Base-by-base conservation (phyloP, 2,797 vertebrate genomes). In the Chaetodon trifasciatus region DNA sequence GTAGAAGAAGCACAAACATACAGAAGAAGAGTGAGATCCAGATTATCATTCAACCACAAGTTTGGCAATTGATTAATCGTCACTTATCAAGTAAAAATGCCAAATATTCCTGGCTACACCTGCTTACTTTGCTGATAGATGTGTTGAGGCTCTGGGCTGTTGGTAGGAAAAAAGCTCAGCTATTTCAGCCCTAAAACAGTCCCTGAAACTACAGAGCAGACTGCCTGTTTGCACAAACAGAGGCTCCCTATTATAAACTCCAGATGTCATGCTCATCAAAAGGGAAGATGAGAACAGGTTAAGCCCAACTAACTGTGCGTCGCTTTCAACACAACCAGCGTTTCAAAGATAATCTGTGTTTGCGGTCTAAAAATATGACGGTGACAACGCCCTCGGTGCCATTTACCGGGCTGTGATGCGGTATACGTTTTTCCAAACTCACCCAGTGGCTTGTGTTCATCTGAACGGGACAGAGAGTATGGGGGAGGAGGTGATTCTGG, bases 401-500 rank as follows among this genome's bases (percentile, higher is more conserved):
- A 78, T 74, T 83, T 71, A 47, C 71, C 72, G 74, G 57, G 79
- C 83, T 74, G 68, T 58, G 61, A 66, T 79, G 74, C 65, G 61
- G 70, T 37, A 1, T 11, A 7, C 1, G 1, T 71, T 69, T 80
- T 76, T 52, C 21, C 66, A 84, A 71, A 96, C 97, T 96, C 94
- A 98, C 97, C 97, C 95, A 97, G 95, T 96, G 96, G 95, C 96
- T 97, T 97, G 94, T 95, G 96, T 94, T 97, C 96, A 61, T 96
- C 95, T 61, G 91, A 93, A 78, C 91, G 95, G 88, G 97, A 97
- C 90, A 97, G 94, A 68, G 96, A 98, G 87, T 99, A 99, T 19
- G 98, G 98, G 84, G 98, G 98, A 76, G 98, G 98, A 58, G 98
- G 98, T 64, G 97, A 98, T 88, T 99, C 98, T 99, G 95, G 72